Conservation (phyloP, 1,140 invertebrate species). For the Hormaphis cornu region DNA sequence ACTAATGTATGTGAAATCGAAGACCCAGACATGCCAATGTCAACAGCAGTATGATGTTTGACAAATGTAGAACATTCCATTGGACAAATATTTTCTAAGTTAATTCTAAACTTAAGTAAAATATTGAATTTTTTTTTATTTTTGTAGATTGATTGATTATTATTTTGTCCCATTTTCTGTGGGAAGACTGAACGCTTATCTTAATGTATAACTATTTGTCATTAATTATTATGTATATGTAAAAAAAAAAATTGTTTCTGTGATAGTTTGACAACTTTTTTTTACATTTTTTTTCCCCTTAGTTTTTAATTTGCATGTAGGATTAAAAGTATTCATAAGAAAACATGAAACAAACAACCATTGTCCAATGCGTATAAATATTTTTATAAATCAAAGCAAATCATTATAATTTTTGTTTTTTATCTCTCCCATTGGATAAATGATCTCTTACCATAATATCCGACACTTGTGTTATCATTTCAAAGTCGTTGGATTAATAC, state of each 20-base stretch:
- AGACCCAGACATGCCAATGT: conserved; percentile 56
- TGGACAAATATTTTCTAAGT: background rate
- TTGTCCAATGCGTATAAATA: background rate
- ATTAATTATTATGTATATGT: too few species aligned
- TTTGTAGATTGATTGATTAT: background rate
- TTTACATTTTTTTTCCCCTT: background rate
- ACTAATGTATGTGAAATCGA: conserved; percentile 85
- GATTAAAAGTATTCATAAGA: background rate
- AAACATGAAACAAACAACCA: background rate
- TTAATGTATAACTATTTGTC: conserved; percentile 3
- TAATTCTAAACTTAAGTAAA: background rate
- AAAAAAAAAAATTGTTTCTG: conserved; percentile 14
- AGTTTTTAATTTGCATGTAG: background rate
- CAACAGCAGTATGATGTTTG: conserved; percentile 13
- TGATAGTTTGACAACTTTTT: conserved; percentile 22
- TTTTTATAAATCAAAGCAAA: background rate
- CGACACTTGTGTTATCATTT: background rate
- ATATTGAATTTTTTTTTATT: background rate
- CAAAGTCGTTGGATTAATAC: background rate
- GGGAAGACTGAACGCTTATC: conserved; percentile 15
- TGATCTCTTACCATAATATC: conserved; percentile 22
- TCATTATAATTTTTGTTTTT: background rate
- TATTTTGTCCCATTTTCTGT: conserved; percentile 3
- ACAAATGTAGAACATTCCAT: conserved; percentile 12
- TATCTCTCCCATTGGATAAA: conserved; percentile 1